These are phyloP conservation scores for Caenorhabditis sinica DNA, from an alignment of 2,888 invertebrate species.

Conservation along the genomic window DNA sequence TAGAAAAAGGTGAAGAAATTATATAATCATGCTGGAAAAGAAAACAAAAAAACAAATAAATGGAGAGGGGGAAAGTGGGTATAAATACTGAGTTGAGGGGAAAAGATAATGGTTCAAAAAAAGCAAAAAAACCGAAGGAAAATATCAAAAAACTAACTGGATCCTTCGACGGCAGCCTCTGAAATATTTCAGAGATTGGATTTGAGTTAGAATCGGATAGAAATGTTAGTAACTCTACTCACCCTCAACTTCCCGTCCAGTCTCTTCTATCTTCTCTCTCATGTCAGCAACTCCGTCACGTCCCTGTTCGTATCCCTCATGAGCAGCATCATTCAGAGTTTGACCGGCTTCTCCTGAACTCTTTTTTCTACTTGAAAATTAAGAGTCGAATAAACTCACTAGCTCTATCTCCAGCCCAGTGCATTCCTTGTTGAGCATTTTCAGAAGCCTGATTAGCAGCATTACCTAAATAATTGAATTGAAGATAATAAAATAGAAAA, in stretches of 20 bases:
- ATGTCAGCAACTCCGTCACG: constrained; percentile 57
- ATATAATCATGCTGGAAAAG: constrained; percentile 29
- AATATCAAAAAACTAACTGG: constrained; percentile 57
- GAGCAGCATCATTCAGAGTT: constrained; percentile 35
- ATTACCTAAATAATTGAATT: constrained; percentile 48
- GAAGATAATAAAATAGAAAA: neutral
- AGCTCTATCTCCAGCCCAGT: constrained; percentile 53
- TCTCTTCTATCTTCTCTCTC: constrained; percentile 47
- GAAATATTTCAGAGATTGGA: constrained; percentile 17
- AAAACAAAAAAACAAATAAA: constrained; percentile 24
- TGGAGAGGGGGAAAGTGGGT: constrained; percentile 25
- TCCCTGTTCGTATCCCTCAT: constrained; percentile 44
- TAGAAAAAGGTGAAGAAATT: constrained; percentile 4
- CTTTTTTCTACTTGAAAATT: neutral
- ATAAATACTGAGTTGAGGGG: constrained; percentile 36
- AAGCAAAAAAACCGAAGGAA: neutral
- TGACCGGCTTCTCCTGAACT: constrained; percentile 54
- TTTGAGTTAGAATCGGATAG: neutral
- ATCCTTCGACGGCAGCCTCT: constrained; percentile 54
- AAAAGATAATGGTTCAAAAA: constrained; percentile 9
- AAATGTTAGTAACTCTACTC: neutral
- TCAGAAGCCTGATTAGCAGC: constrained; percentile 52
- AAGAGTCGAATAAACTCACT: constrained; percentile 17
- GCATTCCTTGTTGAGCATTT: constrained; percentile 47
- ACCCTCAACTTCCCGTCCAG: constrained; percentile 48